Evolutionary conservation across 2,113 vertebrate genomes (phyloP).

Genomic region (Serilophus lunatus): DNA sequence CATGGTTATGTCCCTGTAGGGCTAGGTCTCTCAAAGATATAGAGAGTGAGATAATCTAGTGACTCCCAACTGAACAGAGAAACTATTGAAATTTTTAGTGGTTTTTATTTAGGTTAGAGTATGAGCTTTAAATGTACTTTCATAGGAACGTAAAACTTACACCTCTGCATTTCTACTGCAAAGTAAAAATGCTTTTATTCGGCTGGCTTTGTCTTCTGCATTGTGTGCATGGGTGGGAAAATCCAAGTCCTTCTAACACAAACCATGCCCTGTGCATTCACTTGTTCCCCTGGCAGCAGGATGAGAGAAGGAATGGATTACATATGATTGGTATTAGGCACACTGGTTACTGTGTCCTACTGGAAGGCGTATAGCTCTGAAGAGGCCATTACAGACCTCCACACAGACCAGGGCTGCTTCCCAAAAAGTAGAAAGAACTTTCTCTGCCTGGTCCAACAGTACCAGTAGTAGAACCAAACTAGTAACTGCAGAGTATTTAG

Average conservation of each 20-base stretch:
- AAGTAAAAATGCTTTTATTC: not conserved
- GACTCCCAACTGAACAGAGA: not conserved
- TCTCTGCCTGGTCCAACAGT: not conserved
- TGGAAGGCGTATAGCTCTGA: not conserved
- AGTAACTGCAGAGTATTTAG: not conserved
- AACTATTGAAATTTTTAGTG: not conserved
- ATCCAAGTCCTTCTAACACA: not conserved
- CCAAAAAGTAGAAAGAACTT: not conserved
- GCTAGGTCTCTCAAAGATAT: not conserved
- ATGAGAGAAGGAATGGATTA: not conserved
- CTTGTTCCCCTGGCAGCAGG: constrained; percentile 2
- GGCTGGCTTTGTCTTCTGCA: not conserved
- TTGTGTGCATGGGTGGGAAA: constrained; percentile 3
- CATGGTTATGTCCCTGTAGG: not conserved
- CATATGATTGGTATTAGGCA: not conserved
- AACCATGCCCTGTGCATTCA: not conserved
- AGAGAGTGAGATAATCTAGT: not conserved
- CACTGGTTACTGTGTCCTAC: not conserved
- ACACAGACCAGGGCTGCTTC: not conserved
- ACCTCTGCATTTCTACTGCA: not conserved
- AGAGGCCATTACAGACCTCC: not conserved
- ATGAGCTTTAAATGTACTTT: not conserved
- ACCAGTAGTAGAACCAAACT: not conserved
- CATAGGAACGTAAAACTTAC: not conserved
- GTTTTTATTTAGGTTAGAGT: not conserved